A percentile compares a stretch with the other conserved stretches of the same genome.
Evolutionary conservation across 2,888 invertebrate species (phyloP).

Genomic region (Latrodectus hesperus): DNA sequence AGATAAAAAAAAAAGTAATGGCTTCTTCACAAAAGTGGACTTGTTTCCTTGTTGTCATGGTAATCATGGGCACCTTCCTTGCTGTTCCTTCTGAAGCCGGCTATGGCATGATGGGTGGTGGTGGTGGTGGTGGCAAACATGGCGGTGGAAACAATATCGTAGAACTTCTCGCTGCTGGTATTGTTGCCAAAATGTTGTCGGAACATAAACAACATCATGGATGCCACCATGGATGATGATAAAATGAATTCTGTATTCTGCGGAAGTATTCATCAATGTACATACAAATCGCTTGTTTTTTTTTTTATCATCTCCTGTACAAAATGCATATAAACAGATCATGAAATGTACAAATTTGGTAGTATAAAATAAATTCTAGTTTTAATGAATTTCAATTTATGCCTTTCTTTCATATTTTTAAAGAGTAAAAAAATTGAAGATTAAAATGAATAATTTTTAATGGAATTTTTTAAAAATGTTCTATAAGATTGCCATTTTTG

Average conservation of each 20-base stretch:
- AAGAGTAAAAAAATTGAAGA: no score
- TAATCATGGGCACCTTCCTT: slow-evolving; percentile 26
- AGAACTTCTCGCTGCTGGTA: slow-evolving; percentile 52
- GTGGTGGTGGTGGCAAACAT: slow-evolving; percentile 7
- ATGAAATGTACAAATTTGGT: neutral
- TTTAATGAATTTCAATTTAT: neutral
- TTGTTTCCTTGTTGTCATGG: slow-evolving; percentile 30
- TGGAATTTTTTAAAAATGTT: no score
- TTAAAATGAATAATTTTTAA: no score
- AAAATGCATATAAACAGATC: neutral
- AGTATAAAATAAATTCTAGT: neutral
- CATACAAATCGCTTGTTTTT: neutral
- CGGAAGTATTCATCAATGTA: neutral
- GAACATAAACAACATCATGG: slow-evolving; percentile 42
- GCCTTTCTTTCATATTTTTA: no score
- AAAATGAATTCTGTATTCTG: neutral
- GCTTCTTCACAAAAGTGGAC: slow-evolving; percentile 31
- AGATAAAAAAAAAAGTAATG: slow-evolving; percentile 8
- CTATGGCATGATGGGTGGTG: neutral
- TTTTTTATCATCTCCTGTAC: slow-evolving; percentile 11
- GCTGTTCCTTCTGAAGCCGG: neutral
- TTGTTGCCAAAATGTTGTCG: slow-evolving; percentile 62
- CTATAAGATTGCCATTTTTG: no score
- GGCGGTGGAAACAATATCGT: slow-evolving; percentile 41
- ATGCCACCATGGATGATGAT: slow-evolving; percentile 42